phyloP scores from a whole-genome alignment of 2,888 invertebrate genomes.

The Conistra vaccinii region DNA sequence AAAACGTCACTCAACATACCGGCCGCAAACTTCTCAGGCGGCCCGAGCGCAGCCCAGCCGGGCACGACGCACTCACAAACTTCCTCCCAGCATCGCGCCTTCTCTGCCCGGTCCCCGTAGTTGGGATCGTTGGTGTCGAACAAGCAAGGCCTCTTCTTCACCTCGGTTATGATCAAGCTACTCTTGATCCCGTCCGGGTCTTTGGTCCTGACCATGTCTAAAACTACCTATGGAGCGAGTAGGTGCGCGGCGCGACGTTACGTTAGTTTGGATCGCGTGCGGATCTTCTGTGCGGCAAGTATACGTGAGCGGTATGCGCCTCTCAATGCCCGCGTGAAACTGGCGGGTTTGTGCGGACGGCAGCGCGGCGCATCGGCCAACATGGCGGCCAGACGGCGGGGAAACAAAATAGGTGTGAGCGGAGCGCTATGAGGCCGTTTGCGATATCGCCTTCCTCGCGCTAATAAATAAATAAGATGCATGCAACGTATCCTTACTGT shows the following conservation, averaged over 20 bases:
- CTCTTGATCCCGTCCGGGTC: constrained; percentile 86
- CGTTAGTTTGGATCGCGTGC: constrained; percentile 70
- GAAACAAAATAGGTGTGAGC: constrained; percentile 84
- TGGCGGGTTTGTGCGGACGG: constrained; percentile 80
- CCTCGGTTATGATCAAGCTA: constrained; percentile 83
- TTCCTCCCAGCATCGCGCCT: constrained; percentile 88
- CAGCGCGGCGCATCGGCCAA: constrained; percentile 78
- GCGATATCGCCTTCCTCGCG: constrained; percentile 83
- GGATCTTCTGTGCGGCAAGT: constrained; percentile 72
- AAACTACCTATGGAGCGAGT: constrained; percentile 31
- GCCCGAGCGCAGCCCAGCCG: constrained; percentile 82
- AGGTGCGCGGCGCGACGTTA: constrained; percentile 49
- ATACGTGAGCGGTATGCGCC: constrained; percentile 77
- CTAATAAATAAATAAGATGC: constrained; percentile 88
- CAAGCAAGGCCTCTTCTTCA: constrained; percentile 84
- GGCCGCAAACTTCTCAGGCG: constrained; percentile 84
- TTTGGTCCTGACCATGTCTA: constrained; percentile 83
- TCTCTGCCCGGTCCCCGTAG: constrained; percentile 86
- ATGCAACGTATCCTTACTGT: constrained; percentile 67
- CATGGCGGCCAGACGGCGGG: constrained; percentile 82
- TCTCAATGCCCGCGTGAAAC: constrained; percentile 86
- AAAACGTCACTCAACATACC: constrained; percentile 80
- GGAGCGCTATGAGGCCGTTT: constrained; percentile 72
- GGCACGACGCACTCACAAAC: constrained; percentile 87
- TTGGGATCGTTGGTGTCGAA: constrained; percentile 85